Base-by-base conservation (phyloP, 2,113 vertebrate genomes). In the Lasiurus borealis region DNA sequence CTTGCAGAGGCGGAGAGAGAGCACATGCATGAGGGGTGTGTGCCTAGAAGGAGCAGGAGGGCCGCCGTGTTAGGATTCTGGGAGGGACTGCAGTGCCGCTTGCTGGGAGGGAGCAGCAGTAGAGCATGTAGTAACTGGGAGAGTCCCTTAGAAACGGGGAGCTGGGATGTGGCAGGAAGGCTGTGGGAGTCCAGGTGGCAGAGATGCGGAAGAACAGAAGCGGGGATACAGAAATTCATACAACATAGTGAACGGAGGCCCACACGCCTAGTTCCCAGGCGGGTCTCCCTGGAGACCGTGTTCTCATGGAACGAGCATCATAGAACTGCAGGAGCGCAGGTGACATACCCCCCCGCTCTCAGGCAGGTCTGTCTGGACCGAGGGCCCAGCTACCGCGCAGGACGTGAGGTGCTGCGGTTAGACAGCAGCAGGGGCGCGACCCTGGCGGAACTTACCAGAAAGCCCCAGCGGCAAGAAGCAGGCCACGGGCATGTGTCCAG, bases 381-480 rank as follows among this genome's bases (percentile, higher is more conserved):
- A 66, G 36, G 78, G 46, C 72, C 11, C 25, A 54, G 34, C 10
- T 29, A 14, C 9, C 16, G 6, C 7, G 8, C 23, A 19, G 50
- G n/a, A 31, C 15, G 1, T 6, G 72, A 54, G 57, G 40, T 66
- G 71, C 54, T 68, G 44, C 3, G 31, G 54, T 34, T 46, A 36
- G 52, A 77, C 84, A 88, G 69, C 50, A 94, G 93, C 88, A 93
- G 90, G 85, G 1, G 29, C 77, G 44, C 2, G 52, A 16, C 48
- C 27, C 68, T 36, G 54, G 18, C 11, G 48, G 81, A 91, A 31
- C 54, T 46, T 19, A 31, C 29, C 27, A 14, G 29, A 23, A 73
- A 66, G 57, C 29, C 59, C 73, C 10, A 3, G 88, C 48, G 95
- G 84, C 31, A 96, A 46, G 90, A 94, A 71, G 75, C 82, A 25